Percentiles rank a stretch among this genome's conserved stretches.
These are phyloP conservation scores for Gibbula magus DNA, from an alignment of 2,888 invertebrate species.

Conservation along the genomic window DNA sequence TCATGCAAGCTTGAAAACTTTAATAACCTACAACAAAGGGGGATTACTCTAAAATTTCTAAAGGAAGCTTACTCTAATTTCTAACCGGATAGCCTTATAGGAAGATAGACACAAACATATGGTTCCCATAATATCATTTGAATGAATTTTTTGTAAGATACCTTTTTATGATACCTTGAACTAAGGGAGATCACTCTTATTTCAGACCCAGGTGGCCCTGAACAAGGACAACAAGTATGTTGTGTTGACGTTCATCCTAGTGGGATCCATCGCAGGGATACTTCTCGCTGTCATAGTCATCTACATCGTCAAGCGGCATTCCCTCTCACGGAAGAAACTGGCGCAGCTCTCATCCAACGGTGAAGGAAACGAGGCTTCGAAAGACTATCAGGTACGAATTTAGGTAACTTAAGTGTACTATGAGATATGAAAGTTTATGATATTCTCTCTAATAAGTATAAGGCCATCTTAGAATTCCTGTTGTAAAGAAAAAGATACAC, in stretches of 20 bases:
- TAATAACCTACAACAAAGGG: neutral
- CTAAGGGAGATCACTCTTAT: conserved; percentile 23
- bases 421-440: too few relatives aligned
- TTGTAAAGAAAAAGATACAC: too few relatives aligned
- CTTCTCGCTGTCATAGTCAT: conserved; percentile 80
- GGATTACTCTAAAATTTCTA: neutral
- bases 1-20: too few relatives aligned
- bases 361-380: conserved; percentile 85
- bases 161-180: neutral
- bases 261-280: conserved; percentile 82
- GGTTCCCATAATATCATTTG: too few relatives aligned
- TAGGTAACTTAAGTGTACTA: too few relatives aligned
- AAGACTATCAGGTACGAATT: conserved; percentile 88
- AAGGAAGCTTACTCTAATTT: too few relatives aligned
- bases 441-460: too few relatives aligned
- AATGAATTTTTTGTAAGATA: neutral
- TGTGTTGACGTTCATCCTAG: conserved; percentile 79
- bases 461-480: too few relatives aligned
- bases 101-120: too few relatives aligned
- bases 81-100: too few relatives aligned
- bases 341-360: conserved; percentile 83
- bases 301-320: conserved; percentile 85
- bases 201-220: conserved; percentile 57
- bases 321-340: conserved; percentile 86
- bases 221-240: conserved; percentile 69